phyloP scores from a whole-genome alignment of 30 jellyfish, hydroid and myxozoan species.

The Morbakka virulenta region DNA sequence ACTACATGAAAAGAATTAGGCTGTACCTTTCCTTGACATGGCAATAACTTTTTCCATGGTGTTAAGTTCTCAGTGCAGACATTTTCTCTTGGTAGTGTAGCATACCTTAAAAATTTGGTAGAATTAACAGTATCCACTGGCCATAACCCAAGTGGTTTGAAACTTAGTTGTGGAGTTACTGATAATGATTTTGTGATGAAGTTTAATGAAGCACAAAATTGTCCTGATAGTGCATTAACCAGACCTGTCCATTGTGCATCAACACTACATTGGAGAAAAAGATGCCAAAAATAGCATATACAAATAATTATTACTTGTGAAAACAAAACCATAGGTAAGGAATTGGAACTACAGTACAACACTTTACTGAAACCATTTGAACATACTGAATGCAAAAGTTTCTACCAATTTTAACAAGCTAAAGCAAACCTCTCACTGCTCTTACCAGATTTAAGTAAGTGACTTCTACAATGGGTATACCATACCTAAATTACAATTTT shows the following conservation, averaged over 20 bases:
- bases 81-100: constrained; percentile 72
- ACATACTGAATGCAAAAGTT: too few species aligned
- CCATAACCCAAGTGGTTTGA: constrained; percentile 92
- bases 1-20: too few species aligned
- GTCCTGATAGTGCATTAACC: constrained; percentile 94
- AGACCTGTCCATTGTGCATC: constrained; percentile 78
- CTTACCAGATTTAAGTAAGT: too few species aligned
- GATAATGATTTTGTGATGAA: constrained; percentile 65
- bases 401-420: too few species aligned
- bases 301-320: too few species aligned
- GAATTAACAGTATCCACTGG: constrained; percentile 22
- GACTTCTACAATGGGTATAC: too few species aligned
- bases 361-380: too few species aligned
- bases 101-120: constrained; percentile 56
- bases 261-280: constrained; percentile 38
- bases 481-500: too few species aligned
- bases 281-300: too few species aligned
- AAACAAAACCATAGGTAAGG: too few species aligned
- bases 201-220: constrained; percentile 88
- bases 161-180: constrained; percentile 56
- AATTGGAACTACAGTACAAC: too few species aligned
- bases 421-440: too few species aligned
- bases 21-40: constrained; percentile 79
- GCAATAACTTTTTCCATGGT: constrained; percentile 95
- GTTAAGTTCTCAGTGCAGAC: constrained; percentile 97